phyloP scores from a whole-genome alignment of 2,797 vertebrate species.

The Gephyroberyx darwinii region DNA sequence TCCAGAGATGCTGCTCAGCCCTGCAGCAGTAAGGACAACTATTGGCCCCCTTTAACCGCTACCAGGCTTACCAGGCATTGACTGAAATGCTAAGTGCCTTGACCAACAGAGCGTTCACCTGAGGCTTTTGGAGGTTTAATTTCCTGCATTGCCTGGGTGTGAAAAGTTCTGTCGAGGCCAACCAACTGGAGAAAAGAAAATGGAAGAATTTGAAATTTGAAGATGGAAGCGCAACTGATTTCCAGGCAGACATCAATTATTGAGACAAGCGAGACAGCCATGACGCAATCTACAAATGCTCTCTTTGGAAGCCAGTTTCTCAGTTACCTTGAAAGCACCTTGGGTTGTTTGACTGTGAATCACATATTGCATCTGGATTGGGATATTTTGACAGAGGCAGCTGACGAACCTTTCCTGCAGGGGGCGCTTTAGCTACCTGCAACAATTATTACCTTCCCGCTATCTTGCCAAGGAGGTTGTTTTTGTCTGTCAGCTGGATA shows the following conservation, averaged over 20 bases:
- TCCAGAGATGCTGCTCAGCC: slow-evolving; percentile 31
- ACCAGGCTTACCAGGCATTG: no score
- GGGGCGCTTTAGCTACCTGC: slow-evolving; percentile 36
- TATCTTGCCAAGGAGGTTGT: no score
- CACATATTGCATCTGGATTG: slow-evolving; percentile 9
- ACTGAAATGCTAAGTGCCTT: slow-evolving; percentile 59
- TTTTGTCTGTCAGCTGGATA: no score
- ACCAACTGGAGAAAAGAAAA: slow-evolving; percentile 30
- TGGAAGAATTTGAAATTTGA: slow-evolving; percentile 32
- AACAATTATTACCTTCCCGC: background rate
- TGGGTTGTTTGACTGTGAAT: slow-evolving; percentile 18
- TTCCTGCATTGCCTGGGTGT: slow-evolving; percentile 62
- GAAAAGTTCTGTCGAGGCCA: slow-evolving; percentile 59
- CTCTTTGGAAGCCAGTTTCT: background rate
- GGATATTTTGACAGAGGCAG: background rate
- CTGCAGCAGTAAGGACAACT: background rate
- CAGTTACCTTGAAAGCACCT: slow-evolving; percentile 2
- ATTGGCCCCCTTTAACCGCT: background rate
- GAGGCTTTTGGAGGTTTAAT: slow-evolving; percentile 59
- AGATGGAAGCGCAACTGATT: slow-evolving; percentile 32
- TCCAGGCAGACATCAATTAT: slow-evolving; percentile 63
- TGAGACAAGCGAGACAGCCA: slow-evolving; percentile 41
- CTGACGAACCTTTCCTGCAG: slow-evolving; percentile 39
- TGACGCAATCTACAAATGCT: slow-evolving; percentile 26
- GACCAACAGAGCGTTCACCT: slow-evolving; percentile 64